These are phyloP conservation scores for Oreotrochilus melanogaster DNA, from an alignment of 2,113 vertebrate genomes.

Conservation along the genomic window DNA sequence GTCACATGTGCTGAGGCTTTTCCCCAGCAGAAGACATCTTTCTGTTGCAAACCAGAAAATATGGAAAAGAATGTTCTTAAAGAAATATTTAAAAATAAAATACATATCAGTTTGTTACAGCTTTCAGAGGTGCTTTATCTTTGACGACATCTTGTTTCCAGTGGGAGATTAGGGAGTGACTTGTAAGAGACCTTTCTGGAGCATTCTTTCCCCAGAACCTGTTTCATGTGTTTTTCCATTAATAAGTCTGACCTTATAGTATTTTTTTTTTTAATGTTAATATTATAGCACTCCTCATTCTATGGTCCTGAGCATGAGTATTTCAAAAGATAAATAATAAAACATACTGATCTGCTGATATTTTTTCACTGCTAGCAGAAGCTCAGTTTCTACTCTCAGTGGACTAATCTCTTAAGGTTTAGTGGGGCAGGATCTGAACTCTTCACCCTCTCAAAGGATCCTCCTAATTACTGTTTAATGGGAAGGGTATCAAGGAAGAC, in stretches of 20 bases:
- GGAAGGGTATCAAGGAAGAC: background rate
- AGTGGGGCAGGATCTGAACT: background rate
- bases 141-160: background rate
- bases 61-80: background rate
- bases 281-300: background rate
- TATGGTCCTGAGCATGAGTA: background rate
- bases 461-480: rapidly evolving
- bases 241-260: background rate
- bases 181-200: background rate
- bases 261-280: background rate
- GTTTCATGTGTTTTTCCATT: background rate
- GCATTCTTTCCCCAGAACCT: background rate
- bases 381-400: background rate
- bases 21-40: background rate
- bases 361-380: background rate
- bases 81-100: background rate
- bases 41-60: background rate
- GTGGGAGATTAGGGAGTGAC: background rate
- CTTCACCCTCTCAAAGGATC: background rate
- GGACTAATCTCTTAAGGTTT: background rate
- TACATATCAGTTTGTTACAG: background rate
- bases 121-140: background rate
- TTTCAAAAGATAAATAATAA: background rate
- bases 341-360: background rate
- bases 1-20: background rate